Conservation (phyloP, 2,888 invertebrate species). For the Philaethria dido region DNA sequence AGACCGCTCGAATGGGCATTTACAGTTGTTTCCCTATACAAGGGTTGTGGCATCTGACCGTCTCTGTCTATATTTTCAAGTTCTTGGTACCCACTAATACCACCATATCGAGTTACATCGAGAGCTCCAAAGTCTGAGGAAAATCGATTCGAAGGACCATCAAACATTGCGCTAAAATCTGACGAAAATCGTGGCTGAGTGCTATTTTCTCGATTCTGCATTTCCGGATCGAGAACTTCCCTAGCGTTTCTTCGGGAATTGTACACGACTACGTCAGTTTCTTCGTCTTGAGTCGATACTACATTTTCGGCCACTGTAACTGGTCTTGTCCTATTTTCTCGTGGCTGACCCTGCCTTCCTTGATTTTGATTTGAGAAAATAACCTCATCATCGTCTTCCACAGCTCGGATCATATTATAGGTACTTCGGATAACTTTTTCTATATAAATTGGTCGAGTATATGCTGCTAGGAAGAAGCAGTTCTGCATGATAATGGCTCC, state of each 20-base stretch:
- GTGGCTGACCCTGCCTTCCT: constrained; percentile 42
- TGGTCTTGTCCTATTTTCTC: constrained; percentile 45
- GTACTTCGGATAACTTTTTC: constrained; percentile 73
- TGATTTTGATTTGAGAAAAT: constrained; percentile 77
- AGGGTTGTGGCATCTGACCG: constrained; percentile 72
- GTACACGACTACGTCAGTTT: constrained; percentile 72
- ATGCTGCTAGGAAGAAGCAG: constrained; percentile 78
- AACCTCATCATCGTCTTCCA: constrained; percentile 83
- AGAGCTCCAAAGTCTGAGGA: constrained; percentile 68
- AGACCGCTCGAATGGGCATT: constrained; percentile 67
- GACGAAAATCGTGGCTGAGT: constrained; percentile 62
- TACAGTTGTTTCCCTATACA: constrained; percentile 83
- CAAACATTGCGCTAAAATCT: constrained; percentile 62
- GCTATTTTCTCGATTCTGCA: constrained; percentile 61
- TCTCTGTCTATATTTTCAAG: constrained; percentile 72
- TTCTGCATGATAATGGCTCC: constrained; percentile 84
- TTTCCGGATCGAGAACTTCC: constrained; percentile 69
- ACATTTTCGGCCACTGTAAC: constrained; percentile 46
- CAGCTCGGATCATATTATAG: constrained; percentile 74
- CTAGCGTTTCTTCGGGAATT: constrained; percentile 68
- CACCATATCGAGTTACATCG: constrained; percentile 59
- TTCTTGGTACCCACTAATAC: constrained; percentile 69
- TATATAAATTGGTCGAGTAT: constrained; percentile 82
- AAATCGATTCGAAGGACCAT: constrained; percentile 56
- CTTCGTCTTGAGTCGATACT: constrained; percentile 60